These are phyloP conservation scores for Epizoanthus ramosus DNA, from an alignment of 92 coral and sea anemone genomes.

Conservation along the genomic window DNA sequence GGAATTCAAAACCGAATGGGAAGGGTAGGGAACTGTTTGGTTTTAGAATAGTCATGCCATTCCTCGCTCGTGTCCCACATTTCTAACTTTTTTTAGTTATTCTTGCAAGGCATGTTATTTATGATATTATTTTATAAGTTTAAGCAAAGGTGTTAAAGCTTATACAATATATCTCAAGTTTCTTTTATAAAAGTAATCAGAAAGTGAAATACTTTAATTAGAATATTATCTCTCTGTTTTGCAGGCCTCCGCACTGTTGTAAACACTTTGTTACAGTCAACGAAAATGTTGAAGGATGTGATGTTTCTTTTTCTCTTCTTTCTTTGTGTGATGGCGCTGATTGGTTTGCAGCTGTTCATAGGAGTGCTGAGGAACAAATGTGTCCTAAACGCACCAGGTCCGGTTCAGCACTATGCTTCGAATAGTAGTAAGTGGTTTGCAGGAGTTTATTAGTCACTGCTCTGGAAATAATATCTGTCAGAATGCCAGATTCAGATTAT, in stretches of 20 bases:
- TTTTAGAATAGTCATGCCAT: too few relatives aligned
- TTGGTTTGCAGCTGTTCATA: conserved; percentile 26
- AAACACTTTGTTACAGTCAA: conserved; percentile 13
- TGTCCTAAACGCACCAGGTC: background rate
- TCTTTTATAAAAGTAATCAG: background rate
- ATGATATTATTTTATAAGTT: too few relatives aligned
- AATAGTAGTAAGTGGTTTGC: conserved; percentile 2
- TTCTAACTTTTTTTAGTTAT: too few relatives aligned
- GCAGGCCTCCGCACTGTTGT: conserved; percentile 31
- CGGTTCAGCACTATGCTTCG: background rate
- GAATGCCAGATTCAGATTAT: too few relatives aligned
- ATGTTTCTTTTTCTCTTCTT: conserved; percentile 18
- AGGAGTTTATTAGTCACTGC: too few relatives aligned
- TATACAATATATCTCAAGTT: background rate
- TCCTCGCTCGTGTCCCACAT: too few relatives aligned
- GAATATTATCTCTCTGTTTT: background rate
- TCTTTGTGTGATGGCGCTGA: conserved; percentile 27
- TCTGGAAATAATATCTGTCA: too few relatives aligned
- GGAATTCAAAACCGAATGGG: too few relatives aligned
- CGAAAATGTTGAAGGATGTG: conserved; percentile 14
- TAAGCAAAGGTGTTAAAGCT: background rate
- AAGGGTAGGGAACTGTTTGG: too few relatives aligned
- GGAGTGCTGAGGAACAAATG: conserved; percentile 38
- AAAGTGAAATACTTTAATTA: background rate
- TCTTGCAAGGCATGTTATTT: too few relatives aligned